Percentiles rank a stretch among this genome's conserved stretches.
These are phyloP conservation scores for Spialia ferax DNA, from an alignment of 2,888 invertebrate genomes.

Conservation along the genomic window DNA sequence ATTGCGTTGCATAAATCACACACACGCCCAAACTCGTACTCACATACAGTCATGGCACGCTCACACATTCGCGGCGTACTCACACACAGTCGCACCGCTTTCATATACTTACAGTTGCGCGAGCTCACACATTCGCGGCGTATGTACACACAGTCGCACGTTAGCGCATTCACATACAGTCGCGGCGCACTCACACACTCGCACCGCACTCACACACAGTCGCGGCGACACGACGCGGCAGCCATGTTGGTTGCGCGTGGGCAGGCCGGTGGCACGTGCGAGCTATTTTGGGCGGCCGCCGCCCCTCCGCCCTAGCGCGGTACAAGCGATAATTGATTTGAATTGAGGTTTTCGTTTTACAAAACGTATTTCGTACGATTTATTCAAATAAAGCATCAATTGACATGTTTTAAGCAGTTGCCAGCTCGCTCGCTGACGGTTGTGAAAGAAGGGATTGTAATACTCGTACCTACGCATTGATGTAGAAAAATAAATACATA, in stretches of 20 bases:
- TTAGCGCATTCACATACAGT: too few relatives aligned
- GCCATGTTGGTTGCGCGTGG: conserved; percentile 84
- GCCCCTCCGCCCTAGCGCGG: conserved; percentile 54
- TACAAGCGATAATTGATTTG: conserved; percentile 40
- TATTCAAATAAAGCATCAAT: conserved; percentile 14
- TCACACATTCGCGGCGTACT: background rate
- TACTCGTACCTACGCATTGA: too few relatives aligned
- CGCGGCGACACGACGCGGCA: conserved; percentile 53
- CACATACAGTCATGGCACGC: conserved; percentile 34
- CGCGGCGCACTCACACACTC: conserved; percentile 63
- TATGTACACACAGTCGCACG: too few relatives aligned
- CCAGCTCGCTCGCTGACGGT: background rate
- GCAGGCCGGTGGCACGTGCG: conserved; percentile 84
- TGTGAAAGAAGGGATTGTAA: too few relatives aligned
- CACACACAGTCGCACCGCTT: too few relatives aligned
- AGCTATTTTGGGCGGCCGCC: conserved; percentile 84
- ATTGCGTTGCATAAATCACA: conserved; percentile 58
- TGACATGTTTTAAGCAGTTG: background rate
- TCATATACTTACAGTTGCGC: too few relatives aligned
- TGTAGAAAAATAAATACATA: too few relatives aligned
- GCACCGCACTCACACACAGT: conserved; percentile 60
- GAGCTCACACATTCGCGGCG: too few relatives aligned
- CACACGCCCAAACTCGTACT: conserved; percentile 60
- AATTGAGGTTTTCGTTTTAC: conserved; percentile 39
- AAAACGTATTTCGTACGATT: conserved; percentile 25